Percentiles rank a stretch among this genome's conserved stretches.
phyloP scores from a whole-genome alignment of 1,140 invertebrate species.

The Drosophila sp. region DNA sequence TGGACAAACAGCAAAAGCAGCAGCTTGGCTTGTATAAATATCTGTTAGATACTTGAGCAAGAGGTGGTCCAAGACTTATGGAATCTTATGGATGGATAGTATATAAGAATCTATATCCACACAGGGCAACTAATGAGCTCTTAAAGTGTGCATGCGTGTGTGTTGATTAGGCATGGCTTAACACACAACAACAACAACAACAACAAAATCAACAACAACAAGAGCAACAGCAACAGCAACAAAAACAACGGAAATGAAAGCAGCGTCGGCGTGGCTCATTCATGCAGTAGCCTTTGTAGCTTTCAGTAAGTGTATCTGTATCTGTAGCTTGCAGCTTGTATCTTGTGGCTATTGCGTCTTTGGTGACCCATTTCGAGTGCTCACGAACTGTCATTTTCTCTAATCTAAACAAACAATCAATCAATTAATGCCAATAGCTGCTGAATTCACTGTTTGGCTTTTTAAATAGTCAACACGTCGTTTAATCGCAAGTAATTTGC shows the following conservation, averaged over 20 bases:
- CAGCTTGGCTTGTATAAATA: constrained; percentile 38
- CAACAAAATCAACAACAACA: constrained; percentile 20
- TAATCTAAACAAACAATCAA: constrained; percentile 79
- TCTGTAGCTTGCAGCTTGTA: constrained; percentile 30
- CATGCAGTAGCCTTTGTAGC: constrained; percentile 45
- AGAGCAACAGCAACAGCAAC: constrained; percentile 20
- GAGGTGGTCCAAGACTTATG: constrained; percentile 46
- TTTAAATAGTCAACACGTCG: constrained; percentile 54
- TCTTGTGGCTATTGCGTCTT: constrained; percentile 28
- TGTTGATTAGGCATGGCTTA: constrained; percentile 60
- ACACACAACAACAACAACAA: constrained; percentile 27
- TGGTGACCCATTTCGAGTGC: constrained; percentile 64
- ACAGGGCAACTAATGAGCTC: constrained; percentile 70
- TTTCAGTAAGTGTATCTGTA: constrained; percentile 27
- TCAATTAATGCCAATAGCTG: constrained; percentile 72
- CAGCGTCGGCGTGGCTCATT: constrained; percentile 40
- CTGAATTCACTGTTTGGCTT: constrained; percentile 37
- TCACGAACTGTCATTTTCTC: constrained; percentile 69
- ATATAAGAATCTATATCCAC: constrained; percentile 18
- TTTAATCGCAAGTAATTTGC: constrained; percentile 74
- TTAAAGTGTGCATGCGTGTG: constrained; percentile 64
- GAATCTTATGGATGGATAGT: constrained; percentile 20
- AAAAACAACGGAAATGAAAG: constrained; percentile 44
- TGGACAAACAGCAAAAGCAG: constrained; percentile 25
- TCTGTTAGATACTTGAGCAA: neutral